Percentiles rank a stretch among this genome's conserved stretches.
Conservation (phyloP, 2,888 invertebrate genomes). For the Pachycephus smyrnensis region DNA sequence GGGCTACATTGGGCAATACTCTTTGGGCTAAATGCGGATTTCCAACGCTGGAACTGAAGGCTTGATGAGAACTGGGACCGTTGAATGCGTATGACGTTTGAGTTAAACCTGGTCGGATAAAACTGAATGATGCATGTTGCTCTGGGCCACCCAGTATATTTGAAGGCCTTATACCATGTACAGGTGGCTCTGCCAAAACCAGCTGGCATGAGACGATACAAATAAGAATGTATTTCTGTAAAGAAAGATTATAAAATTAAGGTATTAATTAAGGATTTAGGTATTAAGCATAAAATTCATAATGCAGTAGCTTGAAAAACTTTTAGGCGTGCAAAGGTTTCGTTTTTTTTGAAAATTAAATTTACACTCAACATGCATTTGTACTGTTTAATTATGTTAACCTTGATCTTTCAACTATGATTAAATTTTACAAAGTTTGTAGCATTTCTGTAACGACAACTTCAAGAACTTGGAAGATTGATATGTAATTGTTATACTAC, state of each 20-base stretch:
- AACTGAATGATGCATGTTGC: slow-evolving; percentile 61
- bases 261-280: too few relatives aligned
- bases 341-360: background rate
- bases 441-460: background rate
- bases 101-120: slow-evolving; percentile 58
- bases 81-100: slow-evolving; percentile 59
- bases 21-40: slow-evolving; percentile 53
- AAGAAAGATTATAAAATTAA: slow-evolving; percentile 5
- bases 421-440: background rate
- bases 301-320: background rate
- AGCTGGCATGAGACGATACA: slow-evolving; percentile 26
- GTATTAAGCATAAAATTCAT: too few relatives aligned
- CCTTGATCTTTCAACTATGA: background rate
- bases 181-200: slow-evolving; percentile 35
- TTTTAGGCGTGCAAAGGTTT: background rate
- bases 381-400: background rate
- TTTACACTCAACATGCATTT: background rate
- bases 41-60: slow-evolving; percentile 58
- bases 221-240: slow-evolving; percentile 40
- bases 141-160: slow-evolving; percentile 55
- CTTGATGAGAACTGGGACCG: slow-evolving; percentile 60
- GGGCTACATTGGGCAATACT: slow-evolving; percentile 55
- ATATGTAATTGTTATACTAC: background rate
- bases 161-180: slow-evolving; percentile 47
- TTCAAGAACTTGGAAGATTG: background rate